A percentile compares a stretch with the other conserved stretches of the same genome.
phyloP scores from a whole-genome alignment of 2,888 invertebrate genomes.

The Pyrocoelia pectoralis region DNA sequence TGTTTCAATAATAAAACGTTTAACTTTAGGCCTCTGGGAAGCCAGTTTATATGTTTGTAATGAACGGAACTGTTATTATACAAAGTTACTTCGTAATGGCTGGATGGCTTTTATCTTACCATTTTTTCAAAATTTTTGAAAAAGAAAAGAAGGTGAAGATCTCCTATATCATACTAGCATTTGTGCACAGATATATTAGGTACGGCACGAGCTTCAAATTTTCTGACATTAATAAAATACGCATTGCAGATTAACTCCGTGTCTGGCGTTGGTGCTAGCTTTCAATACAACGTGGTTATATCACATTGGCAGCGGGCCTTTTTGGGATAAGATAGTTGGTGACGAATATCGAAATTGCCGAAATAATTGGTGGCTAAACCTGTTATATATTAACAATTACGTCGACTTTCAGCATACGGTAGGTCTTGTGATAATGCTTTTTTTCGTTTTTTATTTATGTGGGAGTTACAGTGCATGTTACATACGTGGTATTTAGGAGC shows the following conservation, averaged over 20 bases:
- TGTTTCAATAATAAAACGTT: neutral
- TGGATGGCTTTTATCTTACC: slow-evolving; percentile 50
- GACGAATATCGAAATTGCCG: slow-evolving; percentile 45
- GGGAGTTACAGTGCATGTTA: slow-evolving; percentile 49
- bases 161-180: slow-evolving; percentile 42
- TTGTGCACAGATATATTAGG: slow-evolving; percentile 51
- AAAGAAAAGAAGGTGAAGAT: slow-evolving; percentile 39
- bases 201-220: slow-evolving; percentile 23
- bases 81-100: slow-evolving; percentile 56
- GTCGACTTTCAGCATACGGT: slow-evolving; percentile 45
- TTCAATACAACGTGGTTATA: slow-evolving; percentile 45
- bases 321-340: slow-evolving; percentile 45
- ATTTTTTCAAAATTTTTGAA: slow-evolving; percentile 39
- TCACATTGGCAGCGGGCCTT: slow-evolving; percentile 46
- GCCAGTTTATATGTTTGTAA: slow-evolving; percentile 43
- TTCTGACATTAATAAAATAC: neutral
- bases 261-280: slow-evolving; percentile 40
- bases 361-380: slow-evolving; percentile 48
- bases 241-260: slow-evolving; percentile 46
- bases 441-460: neutral
- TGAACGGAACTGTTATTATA: slow-evolving; percentile 54
- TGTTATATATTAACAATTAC: slow-evolving; percentile 47
- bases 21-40: slow-evolving; percentile 32
- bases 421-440: slow-evolving; percentile 9
- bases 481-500: slow-evolving; percentile 55